Percentiles rank a stretch among this genome's conserved stretches.
phyloP scores from a whole-genome alignment of 2,888 invertebrate species.

The Aporophyla nigra region DNA sequence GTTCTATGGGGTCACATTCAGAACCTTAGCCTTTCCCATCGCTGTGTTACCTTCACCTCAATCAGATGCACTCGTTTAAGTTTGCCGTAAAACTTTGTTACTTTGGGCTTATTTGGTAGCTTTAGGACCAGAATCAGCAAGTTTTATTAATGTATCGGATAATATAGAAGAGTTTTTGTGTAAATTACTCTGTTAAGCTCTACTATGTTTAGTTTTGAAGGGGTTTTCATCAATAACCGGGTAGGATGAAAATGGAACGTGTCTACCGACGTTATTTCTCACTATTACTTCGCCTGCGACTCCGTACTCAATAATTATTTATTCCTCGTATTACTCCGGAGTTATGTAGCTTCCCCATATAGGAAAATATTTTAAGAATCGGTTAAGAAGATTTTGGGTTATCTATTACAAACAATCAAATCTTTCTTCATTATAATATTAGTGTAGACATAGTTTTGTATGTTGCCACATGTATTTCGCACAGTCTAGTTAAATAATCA shows the following conservation, averaged over 20 bases:
- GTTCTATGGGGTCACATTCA: slow-evolving; percentile 50
- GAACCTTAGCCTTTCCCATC: slow-evolving; percentile 54
- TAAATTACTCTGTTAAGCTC: background rate
- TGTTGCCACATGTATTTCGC: background rate
- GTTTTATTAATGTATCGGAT: slow-evolving; percentile 1
- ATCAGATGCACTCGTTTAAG: slow-evolving; percentile 39
- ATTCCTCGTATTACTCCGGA: too few species aligned
- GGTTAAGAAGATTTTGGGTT: too few species aligned
- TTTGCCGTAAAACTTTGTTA: slow-evolving; percentile 23
- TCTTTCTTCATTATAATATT: too few species aligned
- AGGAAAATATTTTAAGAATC: too few species aligned
- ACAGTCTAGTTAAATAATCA: slow-evolving; percentile 1
- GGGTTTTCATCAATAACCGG: too few species aligned
- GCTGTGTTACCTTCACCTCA: slow-evolving; percentile 41
- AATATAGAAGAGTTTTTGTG: background rate
- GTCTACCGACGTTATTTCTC: background rate
- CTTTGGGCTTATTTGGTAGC: background rate
- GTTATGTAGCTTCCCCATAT: too few species aligned
- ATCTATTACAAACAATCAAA: too few species aligned
- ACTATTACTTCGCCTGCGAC: too few species aligned
- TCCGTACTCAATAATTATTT: too few species aligned
- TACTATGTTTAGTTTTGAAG: background rate
- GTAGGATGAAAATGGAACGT: background rate
- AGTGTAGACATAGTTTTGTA: too few species aligned
- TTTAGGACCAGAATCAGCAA: background rate